Evolutionary conservation across 2,888 invertebrate genomes (phyloP).

Genomic region (Apomyelois bistriatella): DNA sequence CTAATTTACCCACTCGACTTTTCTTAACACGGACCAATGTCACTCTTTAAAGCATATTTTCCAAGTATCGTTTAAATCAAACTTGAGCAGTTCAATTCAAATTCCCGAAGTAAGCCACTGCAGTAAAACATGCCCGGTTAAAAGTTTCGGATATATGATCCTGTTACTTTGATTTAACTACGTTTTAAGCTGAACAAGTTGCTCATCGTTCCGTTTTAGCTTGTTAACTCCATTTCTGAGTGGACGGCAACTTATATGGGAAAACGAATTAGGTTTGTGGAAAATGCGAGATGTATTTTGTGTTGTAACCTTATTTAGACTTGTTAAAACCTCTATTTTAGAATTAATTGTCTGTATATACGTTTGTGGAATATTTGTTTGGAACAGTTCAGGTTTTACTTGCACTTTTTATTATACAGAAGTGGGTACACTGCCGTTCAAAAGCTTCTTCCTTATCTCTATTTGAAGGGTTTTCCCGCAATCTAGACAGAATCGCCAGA

Average conservation of each 20-base stretch:
- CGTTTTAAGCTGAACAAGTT: slow-evolving; percentile 1
- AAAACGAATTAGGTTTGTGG: background rate
- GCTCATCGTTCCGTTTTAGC: slow-evolving; percentile 5
- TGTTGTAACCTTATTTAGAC: background rate
- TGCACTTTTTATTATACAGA: too few relatives aligned
- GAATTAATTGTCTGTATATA: background rate
- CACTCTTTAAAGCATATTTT: background rate
- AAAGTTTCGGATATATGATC: background rate
- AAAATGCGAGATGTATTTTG: background rate
- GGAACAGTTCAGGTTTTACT: too few relatives aligned
- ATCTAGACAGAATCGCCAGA: too few relatives aligned
- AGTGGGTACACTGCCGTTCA: too few relatives aligned
- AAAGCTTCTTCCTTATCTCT: too few relatives aligned
- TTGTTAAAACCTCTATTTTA: background rate
- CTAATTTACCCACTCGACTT: too few relatives aligned
- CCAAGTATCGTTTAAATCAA: background rate
- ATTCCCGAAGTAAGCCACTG: background rate
- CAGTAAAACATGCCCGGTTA: slow-evolving; percentile 1
- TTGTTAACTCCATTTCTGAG: slow-evolving; percentile 10
- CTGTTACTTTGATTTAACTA: slow-evolving; percentile 4
- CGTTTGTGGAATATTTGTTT: too few relatives aligned
- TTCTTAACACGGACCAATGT: too few relatives aligned
- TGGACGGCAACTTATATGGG: slow-evolving; percentile 4
- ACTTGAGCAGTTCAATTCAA: background rate
- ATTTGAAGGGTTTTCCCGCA: too few relatives aligned